A percentile compares a stretch with the other conserved stretches of the same genome.
These are phyloP conservation scores for Aplocera efformata DNA, from an alignment of 2,888 invertebrate genomes.

Conservation along the genomic window DNA sequence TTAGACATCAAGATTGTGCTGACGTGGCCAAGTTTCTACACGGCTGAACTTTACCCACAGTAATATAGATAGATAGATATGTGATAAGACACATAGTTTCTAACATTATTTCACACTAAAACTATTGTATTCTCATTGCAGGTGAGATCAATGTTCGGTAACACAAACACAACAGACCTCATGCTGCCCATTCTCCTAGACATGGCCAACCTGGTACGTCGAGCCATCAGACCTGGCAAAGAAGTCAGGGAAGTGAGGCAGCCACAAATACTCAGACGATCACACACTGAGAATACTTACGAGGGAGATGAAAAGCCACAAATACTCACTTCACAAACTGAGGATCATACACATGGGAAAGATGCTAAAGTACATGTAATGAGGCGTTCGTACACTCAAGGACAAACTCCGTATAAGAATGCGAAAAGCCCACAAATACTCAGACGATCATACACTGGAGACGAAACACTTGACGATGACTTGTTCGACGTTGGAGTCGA, in stretches of 20 bases:
- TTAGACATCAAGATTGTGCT: too few species aligned
- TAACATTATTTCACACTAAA: too few species aligned
- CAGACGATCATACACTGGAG: slow-evolving; percentile 58
- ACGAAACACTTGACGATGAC: slow-evolving; percentile 46
- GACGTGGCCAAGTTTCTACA: too few species aligned
- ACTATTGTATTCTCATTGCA: slow-evolving; percentile 47
- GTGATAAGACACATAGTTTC: neutral
- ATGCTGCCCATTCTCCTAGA: slow-evolving; percentile 83
- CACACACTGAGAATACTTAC: slow-evolving; percentile 48
- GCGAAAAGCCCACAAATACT: slow-evolving; percentile 28
- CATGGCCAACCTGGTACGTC: slow-evolving; percentile 82
- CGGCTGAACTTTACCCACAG: too few species aligned
- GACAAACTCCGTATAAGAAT: slow-evolving; percentile 28
- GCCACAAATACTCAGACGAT: slow-evolving; percentile 45
- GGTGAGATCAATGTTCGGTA: slow-evolving; percentile 81
- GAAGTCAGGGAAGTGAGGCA: slow-evolving; percentile 55
- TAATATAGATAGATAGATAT: too few species aligned
- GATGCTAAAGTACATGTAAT: neutral
- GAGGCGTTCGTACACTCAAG: neutral
- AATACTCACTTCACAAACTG: slow-evolving; percentile 1
- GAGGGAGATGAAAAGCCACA: neutral
- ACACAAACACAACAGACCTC: slow-evolving; percentile 77
- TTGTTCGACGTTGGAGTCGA: slow-evolving; percentile 51
- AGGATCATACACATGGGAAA: slow-evolving; percentile 4
- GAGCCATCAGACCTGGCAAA: slow-evolving; percentile 66